Base-by-base conservation (phyloP, 1,140 invertebrate genomes). In the Drosophila kepulauana region DNA sequence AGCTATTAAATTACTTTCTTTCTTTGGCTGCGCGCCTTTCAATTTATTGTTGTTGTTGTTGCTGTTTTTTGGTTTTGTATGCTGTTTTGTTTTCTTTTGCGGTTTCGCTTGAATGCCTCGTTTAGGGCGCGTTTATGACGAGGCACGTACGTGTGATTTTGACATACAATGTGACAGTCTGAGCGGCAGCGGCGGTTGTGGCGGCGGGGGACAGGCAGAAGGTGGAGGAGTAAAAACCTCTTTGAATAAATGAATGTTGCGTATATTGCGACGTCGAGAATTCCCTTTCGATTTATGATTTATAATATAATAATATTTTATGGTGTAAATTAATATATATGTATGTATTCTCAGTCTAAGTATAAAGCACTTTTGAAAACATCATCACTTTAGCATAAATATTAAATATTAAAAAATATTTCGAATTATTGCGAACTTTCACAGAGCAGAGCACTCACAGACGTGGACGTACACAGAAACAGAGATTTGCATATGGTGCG, bases 121-220 rank as follows among this genome's bases (percentile, higher is more conserved):
- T 58, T 78, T 77, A 78, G 79, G 82, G 82, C 82, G 79, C 75
- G 82, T 86, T 86, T 86, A 75, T 86, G 63, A 81, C 64, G 82
- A 81, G 82, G 82, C 82, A 86, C 82, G 82, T 86, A 81, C 82
- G 82, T 82, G 71, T 75, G 25, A 57, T 58, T 72, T 72, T 70
- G 61, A 63, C 64, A 75, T 49, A 74, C 52, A 59, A 13, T 16
- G 10, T 74, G 59, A 64, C 58, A 75, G 58, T 43, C 54, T n/a
- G 41, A 54, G 15, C 28, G 51, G 7, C 20, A 25, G 30, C 20
- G 28, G 30, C 1, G 51, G 51, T 5, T 25, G 7, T 2, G 30
- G 6, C 25, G 30, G n/a, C 8, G 51, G 28, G 35, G 20, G 13
- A 15, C 5, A 33, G 20, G 33, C 8, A 10, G 8, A 16, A 3